Base-by-base conservation (phyloP, 2,888 invertebrate genomes). In the Balanococcus diminutus region DNA sequence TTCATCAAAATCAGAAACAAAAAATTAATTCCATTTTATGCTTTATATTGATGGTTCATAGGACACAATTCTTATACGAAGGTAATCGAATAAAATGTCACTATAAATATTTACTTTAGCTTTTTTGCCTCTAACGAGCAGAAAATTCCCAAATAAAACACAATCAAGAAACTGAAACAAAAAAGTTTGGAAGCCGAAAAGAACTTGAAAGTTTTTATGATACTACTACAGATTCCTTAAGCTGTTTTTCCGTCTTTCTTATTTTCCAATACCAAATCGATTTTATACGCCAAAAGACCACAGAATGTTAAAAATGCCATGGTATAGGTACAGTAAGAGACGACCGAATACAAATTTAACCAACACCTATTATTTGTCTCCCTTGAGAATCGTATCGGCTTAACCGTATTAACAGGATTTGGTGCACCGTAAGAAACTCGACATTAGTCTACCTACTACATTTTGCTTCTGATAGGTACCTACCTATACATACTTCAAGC, bases 161-260 rank as follows among this genome's bases (percentile, higher is more conserved):
- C 67, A 67, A 67, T 67, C 67, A 67, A 67, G 67, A 67, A 67
- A 67, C 28, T 67, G 11, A 67, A 67, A 67, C 67, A 67, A 67
- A 67, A 67, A 67, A 67, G 28, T 67, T 67, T 67, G 28, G 25
- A 67, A 67, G 28, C 28, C 28, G 67, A 67, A 67, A 67, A 67
- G 67, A 31, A 67, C 28, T 67, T 31, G 6, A 67, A 67, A 67
- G 67, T 67, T 67, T 67, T 67, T 67, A 67, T 67, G 67, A 67
- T 28, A 67, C 28, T 36, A 8, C 8, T 67, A 67, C 14, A 67
- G 67, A 67, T 67, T 67, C 67, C 16, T 16, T 67, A 67, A 28
- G 67, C 67, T 67, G 3, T 67, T 25, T 67, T 6, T 67, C 16
- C 28, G 14, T 67, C 28, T 67, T 25, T 28, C 28, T 67, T 16